These are phyloP conservation scores for Betta splendens DNA, from an alignment of 2,797 vertebrate genomes.

Conservation along the genomic window DNA sequence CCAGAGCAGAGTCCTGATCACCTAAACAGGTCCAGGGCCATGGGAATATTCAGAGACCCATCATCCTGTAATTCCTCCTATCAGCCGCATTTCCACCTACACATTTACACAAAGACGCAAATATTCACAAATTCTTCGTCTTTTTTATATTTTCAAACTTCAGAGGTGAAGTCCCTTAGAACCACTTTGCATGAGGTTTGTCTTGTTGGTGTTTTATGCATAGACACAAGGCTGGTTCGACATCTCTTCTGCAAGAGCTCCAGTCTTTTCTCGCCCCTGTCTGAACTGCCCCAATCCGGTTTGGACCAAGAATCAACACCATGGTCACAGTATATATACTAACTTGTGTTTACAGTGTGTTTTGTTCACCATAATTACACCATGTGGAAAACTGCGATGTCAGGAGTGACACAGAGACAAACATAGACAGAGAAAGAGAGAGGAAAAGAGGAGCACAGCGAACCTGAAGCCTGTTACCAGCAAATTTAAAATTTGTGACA, in stretches of 20 bases:
- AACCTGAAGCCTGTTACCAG: conserved; percentile 10
- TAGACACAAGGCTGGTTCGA: conserved; percentile 11
- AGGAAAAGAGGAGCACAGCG: not conserved
- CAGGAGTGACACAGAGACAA: not conserved
- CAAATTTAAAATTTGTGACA: conserved; percentile 11
- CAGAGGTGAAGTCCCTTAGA: conserved; percentile 6
- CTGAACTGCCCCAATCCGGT: conserved; percentile 44
- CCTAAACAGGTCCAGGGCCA: conserved; percentile 8
- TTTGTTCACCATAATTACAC: conserved; percentile 60
- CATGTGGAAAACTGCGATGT: conserved; percentile 16
- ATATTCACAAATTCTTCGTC: conserved; percentile 7
- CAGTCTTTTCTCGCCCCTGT: conserved; percentile 13
- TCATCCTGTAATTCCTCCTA: conserved; percentile 24
- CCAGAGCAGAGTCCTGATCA: conserved; percentile 14
- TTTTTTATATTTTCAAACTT: conserved; percentile 20
- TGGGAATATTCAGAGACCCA: conserved; percentile 23
- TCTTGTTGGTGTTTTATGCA: conserved; percentile 27
- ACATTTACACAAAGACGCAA: conserved; percentile 17
- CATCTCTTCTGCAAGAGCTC: conserved; percentile 18
- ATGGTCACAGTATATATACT: conserved; percentile 41
- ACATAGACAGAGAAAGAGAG: not conserved
- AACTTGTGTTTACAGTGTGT: conserved; percentile 45
- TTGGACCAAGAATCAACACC: conserved; percentile 51
- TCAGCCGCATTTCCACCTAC: conserved; percentile 24
- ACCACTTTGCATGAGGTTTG: conserved; percentile 19